Percentiles rank a stretch among this genome's conserved stretches.
Evolutionary conservation across 2,888 invertebrate genomes (phyloP).

Genomic region (Scrobipalpa atriplicella): DNA sequence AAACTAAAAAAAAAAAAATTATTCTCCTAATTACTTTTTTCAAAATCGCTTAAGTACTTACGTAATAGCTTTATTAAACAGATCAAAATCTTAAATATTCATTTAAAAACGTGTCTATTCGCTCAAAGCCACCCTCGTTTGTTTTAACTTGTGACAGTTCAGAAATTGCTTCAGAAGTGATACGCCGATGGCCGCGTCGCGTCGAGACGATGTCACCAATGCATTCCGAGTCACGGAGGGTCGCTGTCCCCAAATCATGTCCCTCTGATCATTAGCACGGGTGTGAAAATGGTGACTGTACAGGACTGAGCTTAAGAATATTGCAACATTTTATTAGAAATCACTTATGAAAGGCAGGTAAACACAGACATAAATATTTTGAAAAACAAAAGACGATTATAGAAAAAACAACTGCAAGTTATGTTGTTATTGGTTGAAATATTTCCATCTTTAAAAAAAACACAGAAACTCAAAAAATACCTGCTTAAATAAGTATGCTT

Average conservation of each 20-base stretch:
- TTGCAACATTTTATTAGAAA: too few relatives aligned
- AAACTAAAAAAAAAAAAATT: too few relatives aligned
- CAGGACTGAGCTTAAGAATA: neutral
- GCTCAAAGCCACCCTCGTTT: slow-evolving; percentile 37
- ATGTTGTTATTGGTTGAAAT: too few relatives aligned
- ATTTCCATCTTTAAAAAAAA: too few relatives aligned
- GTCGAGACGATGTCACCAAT: slow-evolving; percentile 58
- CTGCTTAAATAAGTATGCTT: too few relatives aligned
- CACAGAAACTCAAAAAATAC: too few relatives aligned
- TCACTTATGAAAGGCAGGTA: too few relatives aligned
- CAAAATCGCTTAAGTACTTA: slow-evolving; percentile 2
- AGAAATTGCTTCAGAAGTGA: slow-evolving; percentile 54
- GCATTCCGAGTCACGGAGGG: slow-evolving; percentile 78
- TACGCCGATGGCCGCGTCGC: slow-evolving; percentile 47
- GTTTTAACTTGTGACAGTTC: slow-evolving; percentile 53
- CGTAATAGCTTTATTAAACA: slow-evolving; percentile 20
- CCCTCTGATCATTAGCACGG: slow-evolving; percentile 70
- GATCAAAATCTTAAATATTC: slow-evolving; percentile 16
- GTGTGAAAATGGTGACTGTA: neutral
- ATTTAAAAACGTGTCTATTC: slow-evolving; percentile 26
- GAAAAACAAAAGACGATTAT: too few relatives aligned
- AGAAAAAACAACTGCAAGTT: too few relatives aligned
- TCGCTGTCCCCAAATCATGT: slow-evolving; percentile 65
- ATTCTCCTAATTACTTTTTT: too few relatives aligned
- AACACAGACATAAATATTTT: too few relatives aligned